Base-by-base conservation (phyloP, 2,888 invertebrate genomes). In the Leptinotarsa haldemani region DNA sequence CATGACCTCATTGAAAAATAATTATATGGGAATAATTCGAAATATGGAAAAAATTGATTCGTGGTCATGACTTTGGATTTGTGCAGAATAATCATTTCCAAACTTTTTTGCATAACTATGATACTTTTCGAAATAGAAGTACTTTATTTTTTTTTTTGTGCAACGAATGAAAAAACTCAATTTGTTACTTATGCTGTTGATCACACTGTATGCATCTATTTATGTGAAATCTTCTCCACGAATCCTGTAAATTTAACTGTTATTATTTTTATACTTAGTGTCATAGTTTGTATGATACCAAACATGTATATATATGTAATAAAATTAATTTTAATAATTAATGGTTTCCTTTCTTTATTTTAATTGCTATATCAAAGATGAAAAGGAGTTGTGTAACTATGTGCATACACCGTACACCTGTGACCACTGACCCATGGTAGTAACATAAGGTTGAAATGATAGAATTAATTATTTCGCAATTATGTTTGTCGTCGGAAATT, bases 231-330 rank as follows among this genome's bases (percentile, higher is more conserved):
- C 15, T 25, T 18, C 18, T 47, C 2, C 9, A 68, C 46, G 46
- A n/a, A 20, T 58, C 20, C 18, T 68, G 68, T 68, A 56, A 68
- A 56, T 56, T 56, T n/a, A 15, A 30, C 47, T 47, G 68, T 68
- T 20, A 68, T 16, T 67, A 67, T 56, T 68, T 56, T 52, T 50
- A 65, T 68, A 25, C 40, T 2, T 70, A 53, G 83, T 83, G 83
- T 84, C 84, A 84, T 83, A 83, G 64, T 53, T 78, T 78, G 74
- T 82, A 83, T 83, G 83, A 82, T 83, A 81, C 82, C 80, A 80
- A 81, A 81, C 78, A 80, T 83, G 83, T 84, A 83, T 79, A 83
- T 82, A 83, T 77, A 81, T 79, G 80, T 79, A 80, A 80, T 80
- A 79, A 80, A 76, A 69, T 75, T 74, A 76, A 72, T 73, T 74